Conservation (phyloP, 2,888 invertebrate genomes). For the Caprella mutica region DNA sequence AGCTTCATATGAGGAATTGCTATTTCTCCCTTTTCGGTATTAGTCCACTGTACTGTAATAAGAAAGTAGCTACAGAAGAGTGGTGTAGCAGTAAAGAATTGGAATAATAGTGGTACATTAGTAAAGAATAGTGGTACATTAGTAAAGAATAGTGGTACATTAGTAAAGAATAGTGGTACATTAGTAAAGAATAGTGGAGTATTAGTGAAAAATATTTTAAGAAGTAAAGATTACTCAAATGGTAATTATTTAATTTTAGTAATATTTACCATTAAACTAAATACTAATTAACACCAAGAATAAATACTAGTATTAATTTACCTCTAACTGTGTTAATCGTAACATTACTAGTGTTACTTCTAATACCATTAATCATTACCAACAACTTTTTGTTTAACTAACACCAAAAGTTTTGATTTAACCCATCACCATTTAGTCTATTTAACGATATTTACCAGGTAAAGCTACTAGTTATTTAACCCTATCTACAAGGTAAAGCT, state of each 20-base stretch:
- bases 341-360: too few species aligned
- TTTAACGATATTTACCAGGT: too few species aligned
- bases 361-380: too few species aligned
- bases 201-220: too few species aligned
- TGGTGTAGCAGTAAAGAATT: background rate
- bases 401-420: too few species aligned
- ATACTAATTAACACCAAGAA: constrained; percentile 6
- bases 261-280: background rate
- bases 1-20: background rate
- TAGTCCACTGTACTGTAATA: too few species aligned
- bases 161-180: background rate
- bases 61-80: background rate
- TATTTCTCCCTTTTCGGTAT: too few species aligned
- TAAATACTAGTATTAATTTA: constrained; percentile 42
- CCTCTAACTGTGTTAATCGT: too few species aligned
- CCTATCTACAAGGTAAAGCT: too few species aligned
- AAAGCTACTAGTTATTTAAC: too few species aligned
- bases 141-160: background rate
- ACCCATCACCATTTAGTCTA: too few species aligned
- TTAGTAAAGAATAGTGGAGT: background rate
- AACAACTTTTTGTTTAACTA: too few species aligned
- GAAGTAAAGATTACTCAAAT: background rate
- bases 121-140: background rate
- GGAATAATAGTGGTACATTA: background rate
- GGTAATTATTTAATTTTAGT: constrained; percentile 4